A percentile compares a stretch with the other conserved stretches of the same genome.
Conservation (phyloP, 2,888 invertebrate genomes). For the Hesperia comma region DNA sequence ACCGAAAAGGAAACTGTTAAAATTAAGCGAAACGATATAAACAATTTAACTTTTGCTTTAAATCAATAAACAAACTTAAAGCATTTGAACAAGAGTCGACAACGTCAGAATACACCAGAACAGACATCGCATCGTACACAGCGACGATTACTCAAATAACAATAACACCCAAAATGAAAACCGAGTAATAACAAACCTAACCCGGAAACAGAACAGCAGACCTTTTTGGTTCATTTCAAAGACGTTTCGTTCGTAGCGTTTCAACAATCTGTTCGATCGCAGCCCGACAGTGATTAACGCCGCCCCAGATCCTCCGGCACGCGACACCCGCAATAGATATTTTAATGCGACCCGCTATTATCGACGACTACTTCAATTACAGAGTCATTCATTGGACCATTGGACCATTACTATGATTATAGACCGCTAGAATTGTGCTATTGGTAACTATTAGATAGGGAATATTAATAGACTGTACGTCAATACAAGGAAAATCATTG, state of each 20-base stretch:
- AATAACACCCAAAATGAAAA: constrained; percentile 6
- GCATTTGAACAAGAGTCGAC: too few species aligned
- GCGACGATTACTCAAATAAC: too few species aligned
- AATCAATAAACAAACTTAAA: too few species aligned
- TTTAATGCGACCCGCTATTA: constrained; percentile 45
- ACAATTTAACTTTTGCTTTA: too few species aligned
- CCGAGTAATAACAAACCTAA: constrained; percentile 13
- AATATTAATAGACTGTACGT: not conserved
- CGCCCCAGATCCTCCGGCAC: constrained; percentile 49
- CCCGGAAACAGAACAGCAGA: constrained; percentile 27
- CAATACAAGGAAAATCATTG: not conserved
- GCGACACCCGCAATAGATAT: constrained; percentile 45
- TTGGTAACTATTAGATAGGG: not conserved
- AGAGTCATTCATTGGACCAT: constrained; percentile 19
- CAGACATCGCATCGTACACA: too few species aligned
- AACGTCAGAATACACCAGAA: too few species aligned
- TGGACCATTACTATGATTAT: constrained; percentile 17
- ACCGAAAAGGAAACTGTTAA: not conserved
- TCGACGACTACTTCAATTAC: constrained; percentile 31
- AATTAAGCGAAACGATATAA: too few species aligned
- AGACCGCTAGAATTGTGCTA: constrained; percentile 4
- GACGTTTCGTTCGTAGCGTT: constrained; percentile 41
- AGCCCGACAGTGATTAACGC: constrained; percentile 49
- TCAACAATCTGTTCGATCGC: constrained; percentile 47
- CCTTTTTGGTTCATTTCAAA: constrained; percentile 32